A percentile compares a stretch with the other conserved stretches of the same genome.
Evolutionary conservation across 2,113 vertebrate genomes (phyloP).

Genomic region (Brachypodius melanocephalos): DNA sequence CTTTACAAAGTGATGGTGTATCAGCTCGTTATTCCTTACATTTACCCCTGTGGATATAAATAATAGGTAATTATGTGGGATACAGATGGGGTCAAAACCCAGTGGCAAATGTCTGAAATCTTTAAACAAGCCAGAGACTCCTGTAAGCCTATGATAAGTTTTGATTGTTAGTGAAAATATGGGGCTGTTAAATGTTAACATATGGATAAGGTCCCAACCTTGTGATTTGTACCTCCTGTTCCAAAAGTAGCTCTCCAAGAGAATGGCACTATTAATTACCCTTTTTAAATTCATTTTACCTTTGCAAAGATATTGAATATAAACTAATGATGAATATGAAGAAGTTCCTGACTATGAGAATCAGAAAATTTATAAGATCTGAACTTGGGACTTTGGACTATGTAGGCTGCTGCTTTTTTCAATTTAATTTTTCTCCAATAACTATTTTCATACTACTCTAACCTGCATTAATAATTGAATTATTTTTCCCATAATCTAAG

Average conservation of each 20-base stretch:
- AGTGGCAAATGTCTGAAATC: rapidly evolving
- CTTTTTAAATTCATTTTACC: not conserved
- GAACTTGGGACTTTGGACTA: not conserved
- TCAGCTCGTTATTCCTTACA: not conserved
- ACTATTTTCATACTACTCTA: not conserved
- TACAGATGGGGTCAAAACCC: not conserved
- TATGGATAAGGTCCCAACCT: not conserved
- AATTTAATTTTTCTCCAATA: not conserved
- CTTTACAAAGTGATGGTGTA: not conserved
- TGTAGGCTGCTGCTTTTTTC: not conserved
- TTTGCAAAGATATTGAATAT: not conserved
- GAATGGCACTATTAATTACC: not conserved
- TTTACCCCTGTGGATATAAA: not conserved
- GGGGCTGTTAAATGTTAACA: not conserved
- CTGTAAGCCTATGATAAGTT: not conserved
- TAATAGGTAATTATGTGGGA: not conserved
- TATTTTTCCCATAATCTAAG: not conserved
- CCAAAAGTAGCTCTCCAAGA: not conserved
- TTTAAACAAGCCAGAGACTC: not conserved
- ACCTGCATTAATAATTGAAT: not conserved
- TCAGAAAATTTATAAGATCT: not conserved
- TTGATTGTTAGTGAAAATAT: not conserved
- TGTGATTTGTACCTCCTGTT: not conserved
- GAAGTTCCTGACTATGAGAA: not conserved
- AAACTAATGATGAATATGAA: not conserved